A percentile compares a stretch with the other conserved stretches of the same genome.
Conservation (phyloP, 2,113 vertebrate species). For the Oreochromis niloticus region DNA sequence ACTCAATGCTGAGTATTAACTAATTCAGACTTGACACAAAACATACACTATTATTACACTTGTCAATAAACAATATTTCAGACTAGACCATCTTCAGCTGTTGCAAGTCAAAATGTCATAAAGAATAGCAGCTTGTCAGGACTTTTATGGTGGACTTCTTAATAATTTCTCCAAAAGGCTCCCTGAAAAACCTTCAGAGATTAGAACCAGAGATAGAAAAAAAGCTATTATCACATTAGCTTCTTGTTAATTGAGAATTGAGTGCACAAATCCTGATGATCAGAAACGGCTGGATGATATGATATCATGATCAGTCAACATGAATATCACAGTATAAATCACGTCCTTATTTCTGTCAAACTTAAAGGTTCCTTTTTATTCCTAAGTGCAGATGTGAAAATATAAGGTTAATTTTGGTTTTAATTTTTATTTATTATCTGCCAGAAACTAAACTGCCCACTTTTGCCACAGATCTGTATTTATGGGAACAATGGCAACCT, state of each 20-base stretch:
- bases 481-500: background rate
- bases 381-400: background rate
- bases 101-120: background rate
- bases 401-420: background rate
- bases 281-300: background rate
- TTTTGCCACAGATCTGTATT: background rate
- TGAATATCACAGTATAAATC: background rate
- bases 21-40: background rate
- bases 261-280: background rate
- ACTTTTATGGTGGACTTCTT: background rate
- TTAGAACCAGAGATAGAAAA: background rate
- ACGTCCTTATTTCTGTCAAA: background rate
- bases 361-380: background rate
- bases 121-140: background rate
- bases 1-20: background rate
- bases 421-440: background rate
- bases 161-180: background rate
- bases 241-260: background rate
- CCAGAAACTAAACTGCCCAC: background rate
- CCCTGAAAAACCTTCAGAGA: background rate
- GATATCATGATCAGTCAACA: background rate
- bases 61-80: background rate
- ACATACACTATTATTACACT: background rate
- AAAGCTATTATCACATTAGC: background rate
- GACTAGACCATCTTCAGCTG: background rate